phyloP scores from a whole-genome alignment of 1,140 invertebrate genomes.

The Heliconius hewitsoni region DNA sequence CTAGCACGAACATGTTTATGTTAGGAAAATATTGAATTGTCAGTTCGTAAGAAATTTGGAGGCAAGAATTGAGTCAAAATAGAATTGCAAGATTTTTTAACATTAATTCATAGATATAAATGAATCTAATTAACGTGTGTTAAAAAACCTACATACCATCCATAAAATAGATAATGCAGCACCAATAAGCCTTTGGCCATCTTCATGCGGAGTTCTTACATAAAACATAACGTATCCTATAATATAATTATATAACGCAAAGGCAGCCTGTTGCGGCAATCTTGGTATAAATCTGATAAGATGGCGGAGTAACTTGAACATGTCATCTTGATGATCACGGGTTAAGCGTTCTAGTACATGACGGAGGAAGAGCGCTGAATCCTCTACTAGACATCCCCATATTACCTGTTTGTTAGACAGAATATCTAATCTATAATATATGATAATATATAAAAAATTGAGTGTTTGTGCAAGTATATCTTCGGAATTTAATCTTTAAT shows the following conservation, averaged over 20 bases:
- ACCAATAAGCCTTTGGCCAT: slow-evolving; percentile 95
- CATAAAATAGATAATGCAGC: slow-evolving; percentile 96
- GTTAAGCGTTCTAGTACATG: slow-evolving; percentile 98
- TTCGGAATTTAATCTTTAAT: too few relatives aligned
- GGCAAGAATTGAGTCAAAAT: too few relatives aligned
- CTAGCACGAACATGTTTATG: too few relatives aligned
- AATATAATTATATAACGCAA: slow-evolving; percentile 99
- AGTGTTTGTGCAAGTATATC: too few relatives aligned
- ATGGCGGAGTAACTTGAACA: slow-evolving; percentile 96
- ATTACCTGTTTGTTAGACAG: slow-evolving; percentile 86
- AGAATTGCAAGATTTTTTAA: too few relatives aligned
- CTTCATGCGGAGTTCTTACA: slow-evolving; percentile 96
- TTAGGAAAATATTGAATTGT: too few relatives aligned
- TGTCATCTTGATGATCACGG: slow-evolving; percentile 95
- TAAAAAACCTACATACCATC: slow-evolving; percentile 87
- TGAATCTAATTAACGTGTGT: neutral
- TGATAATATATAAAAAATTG: too few relatives aligned
- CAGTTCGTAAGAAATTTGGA: too few relatives aligned
- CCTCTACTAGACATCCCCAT: slow-evolving; percentile 98
- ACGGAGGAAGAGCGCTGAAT: slow-evolving; percentile 96
- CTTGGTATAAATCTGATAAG: slow-evolving; percentile 96
- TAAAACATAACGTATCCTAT: slow-evolving; percentile 99
- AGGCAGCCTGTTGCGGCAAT: slow-evolving; percentile 98
- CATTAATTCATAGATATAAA: neutral
- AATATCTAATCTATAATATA: too few relatives aligned